These are phyloP conservation scores for Eupristina koningsbergeri DNA, from an alignment of 1,140 invertebrate species.

Conservation along the genomic window DNA sequence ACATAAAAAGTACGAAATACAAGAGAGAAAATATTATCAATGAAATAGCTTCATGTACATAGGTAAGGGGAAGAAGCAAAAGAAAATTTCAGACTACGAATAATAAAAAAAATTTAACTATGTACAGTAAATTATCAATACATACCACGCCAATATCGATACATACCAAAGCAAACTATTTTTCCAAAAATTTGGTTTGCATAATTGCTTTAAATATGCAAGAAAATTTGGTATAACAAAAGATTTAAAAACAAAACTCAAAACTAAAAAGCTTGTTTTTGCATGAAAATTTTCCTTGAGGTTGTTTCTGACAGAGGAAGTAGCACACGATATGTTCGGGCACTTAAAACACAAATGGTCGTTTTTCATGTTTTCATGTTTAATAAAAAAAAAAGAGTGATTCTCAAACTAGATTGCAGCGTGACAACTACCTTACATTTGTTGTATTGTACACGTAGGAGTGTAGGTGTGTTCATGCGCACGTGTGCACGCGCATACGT, in stretches of 20 bases:
- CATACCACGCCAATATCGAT: no score
- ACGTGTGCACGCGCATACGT: no score
- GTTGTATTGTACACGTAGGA: not conserved
- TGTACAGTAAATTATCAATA: no score
- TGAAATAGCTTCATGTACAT: not conserved
- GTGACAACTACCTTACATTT: not conserved
- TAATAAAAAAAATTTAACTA: no score
- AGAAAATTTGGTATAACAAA: no score
- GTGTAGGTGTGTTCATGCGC: not conserved
- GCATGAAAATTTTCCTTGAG: no score
- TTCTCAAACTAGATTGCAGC: not conserved
- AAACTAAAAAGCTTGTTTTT: no score
- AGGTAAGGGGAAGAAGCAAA: not conserved
- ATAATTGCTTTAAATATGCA: no score
- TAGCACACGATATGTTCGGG: not conserved
- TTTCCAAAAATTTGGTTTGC: no score
- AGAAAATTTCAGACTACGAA: not conserved
- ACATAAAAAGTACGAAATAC: not conserved
- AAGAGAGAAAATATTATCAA: slow-evolving; percentile 36
- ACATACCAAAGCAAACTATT: no score
- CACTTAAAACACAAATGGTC: not conserved
- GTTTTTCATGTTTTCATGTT: not conserved
- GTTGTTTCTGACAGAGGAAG: not conserved
- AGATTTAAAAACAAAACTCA: no score
- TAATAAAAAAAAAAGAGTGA: not conserved